Evolutionary conservation across 2,113 vertebrate genomes (phyloP).

Genomic region (Machaerirhynchus nigripectus): DNA sequence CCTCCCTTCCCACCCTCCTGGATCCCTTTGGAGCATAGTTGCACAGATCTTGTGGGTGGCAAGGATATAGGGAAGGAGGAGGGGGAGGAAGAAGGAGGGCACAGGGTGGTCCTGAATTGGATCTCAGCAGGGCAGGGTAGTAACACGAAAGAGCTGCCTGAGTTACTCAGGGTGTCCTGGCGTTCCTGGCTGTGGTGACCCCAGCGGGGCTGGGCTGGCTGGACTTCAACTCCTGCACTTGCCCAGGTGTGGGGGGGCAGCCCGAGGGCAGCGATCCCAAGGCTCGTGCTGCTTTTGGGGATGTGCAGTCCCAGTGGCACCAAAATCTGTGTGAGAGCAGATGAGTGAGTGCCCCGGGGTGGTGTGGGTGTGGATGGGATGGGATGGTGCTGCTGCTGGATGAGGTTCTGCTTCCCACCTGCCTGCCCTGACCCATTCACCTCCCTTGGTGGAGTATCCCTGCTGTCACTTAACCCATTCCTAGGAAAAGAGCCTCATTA

Average conservation of each 20-base stretch:
- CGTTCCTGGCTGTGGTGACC: neutral
- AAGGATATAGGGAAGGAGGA: neutral
- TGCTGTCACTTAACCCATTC: neutral
- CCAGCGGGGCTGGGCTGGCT: neutral
- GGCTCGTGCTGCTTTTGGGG: too few species aligned
- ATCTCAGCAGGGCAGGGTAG: neutral
- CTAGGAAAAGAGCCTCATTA: neutral
- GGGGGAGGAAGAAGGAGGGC: neutral
- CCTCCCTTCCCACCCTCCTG: neutral
- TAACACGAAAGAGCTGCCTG: neutral
- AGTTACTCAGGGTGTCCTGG: neutral
- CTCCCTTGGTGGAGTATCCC: accelerated
- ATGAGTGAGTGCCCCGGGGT: neutral
- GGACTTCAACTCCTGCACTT: neutral
- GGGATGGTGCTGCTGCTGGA: neutral
- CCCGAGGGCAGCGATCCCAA: accelerated
- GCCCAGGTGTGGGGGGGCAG: neutral
- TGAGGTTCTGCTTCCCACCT: neutral
- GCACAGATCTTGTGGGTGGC: neutral
- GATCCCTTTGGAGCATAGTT: neutral
- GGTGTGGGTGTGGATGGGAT: neutral
- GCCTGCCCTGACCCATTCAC: accelerated
- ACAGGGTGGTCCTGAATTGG: neutral
- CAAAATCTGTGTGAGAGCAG: neutral
- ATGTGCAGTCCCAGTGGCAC: neutral